Evolutionary conservation across 2,888 invertebrate species (phyloP).

Genomic region (Eubasilissa splendida): DNA sequence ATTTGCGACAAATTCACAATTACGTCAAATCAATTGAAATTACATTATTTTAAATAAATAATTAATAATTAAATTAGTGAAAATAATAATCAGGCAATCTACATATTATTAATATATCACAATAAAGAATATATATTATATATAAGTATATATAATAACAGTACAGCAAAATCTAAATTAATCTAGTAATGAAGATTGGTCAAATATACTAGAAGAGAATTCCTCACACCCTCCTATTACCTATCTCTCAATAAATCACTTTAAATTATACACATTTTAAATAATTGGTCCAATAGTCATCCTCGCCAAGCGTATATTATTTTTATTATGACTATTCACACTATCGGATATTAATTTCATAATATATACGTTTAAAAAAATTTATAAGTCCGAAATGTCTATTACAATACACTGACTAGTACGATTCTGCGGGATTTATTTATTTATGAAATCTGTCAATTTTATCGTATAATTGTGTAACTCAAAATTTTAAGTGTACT

Average conservation of each 20-base stretch:
- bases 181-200: conserved; percentile 34
- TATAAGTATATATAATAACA: conserved; percentile 5
- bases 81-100: background rate
- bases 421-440: conserved; percentile 1
- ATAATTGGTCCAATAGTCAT: conserved; percentile 29
- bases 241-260: no score
- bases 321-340: conserved; percentile 21
- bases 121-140: background rate
- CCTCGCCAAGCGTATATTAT: conserved; percentile 25
- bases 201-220: conserved; percentile 2
- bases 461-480: background rate
- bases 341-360: conserved; percentile 13
- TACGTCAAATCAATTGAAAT: background rate
- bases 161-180: conserved; percentile 30
- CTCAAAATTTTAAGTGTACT: no score
- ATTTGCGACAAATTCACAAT: no score
- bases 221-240: no score
- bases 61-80: background rate
- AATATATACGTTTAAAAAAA: conserved; percentile 25
- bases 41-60: background rate
- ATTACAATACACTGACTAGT: conserved; percentile 17
- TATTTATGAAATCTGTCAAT: background rate
- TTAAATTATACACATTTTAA: background rate
- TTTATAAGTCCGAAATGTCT: conserved; percentile 20
- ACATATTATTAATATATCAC: conserved; percentile 4